phyloP scores from a whole-genome alignment of 35 echinoderm and acorn worm species.

The Hemicentrotus pulcherrimus region DNA sequence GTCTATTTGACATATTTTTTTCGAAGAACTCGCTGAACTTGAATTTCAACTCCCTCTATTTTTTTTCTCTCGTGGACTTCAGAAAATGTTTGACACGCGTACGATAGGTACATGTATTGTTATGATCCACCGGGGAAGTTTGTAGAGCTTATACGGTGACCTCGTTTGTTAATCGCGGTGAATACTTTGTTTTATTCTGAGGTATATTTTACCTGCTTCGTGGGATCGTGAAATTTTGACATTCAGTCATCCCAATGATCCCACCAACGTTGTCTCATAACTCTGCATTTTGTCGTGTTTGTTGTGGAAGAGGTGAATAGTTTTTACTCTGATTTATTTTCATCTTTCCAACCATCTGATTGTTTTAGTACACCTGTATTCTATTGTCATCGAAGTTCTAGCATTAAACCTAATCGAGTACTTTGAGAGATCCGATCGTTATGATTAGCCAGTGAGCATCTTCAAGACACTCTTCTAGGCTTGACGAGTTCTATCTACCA shows the following conservation, averaged over 20 bases:
- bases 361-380: not conserved
- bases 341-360: not conserved
- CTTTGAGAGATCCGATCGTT: too few species aligned
- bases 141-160: not conserved
- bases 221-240: not conserved
- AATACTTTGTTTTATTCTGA: not conserved
- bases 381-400: too few species aligned
- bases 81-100: constrained; percentile 17
- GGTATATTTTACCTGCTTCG: not conserved
- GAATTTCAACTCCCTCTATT: not conserved
- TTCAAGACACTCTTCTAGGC: not conserved
- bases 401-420: too few species aligned
- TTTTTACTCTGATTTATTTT: not conserved
- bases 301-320: not conserved
- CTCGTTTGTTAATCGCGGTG: not conserved
- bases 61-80: not conserved
- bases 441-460: too few species aligned
- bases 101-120: not conserved
- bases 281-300: too few species aligned
- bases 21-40: constrained; percentile 33
- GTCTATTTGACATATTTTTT: constrained; percentile 34
- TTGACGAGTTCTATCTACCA: not conserved
- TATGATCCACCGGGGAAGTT: not conserved
- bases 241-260: not conserved
- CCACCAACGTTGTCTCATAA: not conserved